phyloP scores from a whole-genome alignment of 2,113 vertebrate genomes.

The Cephalopterus ornatus region DNA sequence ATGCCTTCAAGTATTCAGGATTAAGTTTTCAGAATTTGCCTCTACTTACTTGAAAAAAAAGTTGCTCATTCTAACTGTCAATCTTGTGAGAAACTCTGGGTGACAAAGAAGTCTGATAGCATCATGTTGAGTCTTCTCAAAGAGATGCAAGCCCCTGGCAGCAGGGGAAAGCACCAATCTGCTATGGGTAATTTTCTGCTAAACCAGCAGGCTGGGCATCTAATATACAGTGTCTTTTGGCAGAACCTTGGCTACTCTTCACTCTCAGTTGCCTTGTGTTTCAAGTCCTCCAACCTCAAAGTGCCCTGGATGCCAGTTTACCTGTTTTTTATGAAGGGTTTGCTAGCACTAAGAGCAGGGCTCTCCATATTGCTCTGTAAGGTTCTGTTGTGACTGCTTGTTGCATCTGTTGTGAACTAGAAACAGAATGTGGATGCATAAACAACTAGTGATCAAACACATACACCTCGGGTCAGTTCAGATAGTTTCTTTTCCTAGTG shows the following conservation, averaged over 20 bases:
- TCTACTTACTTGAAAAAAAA: background rate
- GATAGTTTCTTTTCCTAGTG: background rate
- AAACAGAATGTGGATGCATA: background rate
- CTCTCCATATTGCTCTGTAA: background rate
- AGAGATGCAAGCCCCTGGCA: background rate
- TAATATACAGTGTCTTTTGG: background rate
- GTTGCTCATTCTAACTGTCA: fast-evolving
- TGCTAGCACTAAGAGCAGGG: background rate
- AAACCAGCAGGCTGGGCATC: background rate
- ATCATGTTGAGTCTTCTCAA: background rate
- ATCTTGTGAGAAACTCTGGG: background rate
- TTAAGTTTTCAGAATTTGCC: background rate
- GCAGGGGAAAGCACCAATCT: fast-evolving
- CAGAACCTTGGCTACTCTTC: background rate
- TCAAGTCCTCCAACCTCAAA: background rate
- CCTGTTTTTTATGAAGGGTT: background rate
- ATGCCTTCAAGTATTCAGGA: background rate
- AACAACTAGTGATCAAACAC: background rate
- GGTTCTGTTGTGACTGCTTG: background rate
- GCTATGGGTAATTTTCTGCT: background rate
- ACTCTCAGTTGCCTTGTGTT: background rate
- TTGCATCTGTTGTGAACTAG: background rate
- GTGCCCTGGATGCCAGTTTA: background rate
- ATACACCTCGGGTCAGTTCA: background rate
- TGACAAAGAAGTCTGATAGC: background rate